Percentiles rank a stretch among this genome's conserved stretches.
Conservation (phyloP, 2,888 invertebrate genomes). For the Polylopha cassiicola region DNA sequence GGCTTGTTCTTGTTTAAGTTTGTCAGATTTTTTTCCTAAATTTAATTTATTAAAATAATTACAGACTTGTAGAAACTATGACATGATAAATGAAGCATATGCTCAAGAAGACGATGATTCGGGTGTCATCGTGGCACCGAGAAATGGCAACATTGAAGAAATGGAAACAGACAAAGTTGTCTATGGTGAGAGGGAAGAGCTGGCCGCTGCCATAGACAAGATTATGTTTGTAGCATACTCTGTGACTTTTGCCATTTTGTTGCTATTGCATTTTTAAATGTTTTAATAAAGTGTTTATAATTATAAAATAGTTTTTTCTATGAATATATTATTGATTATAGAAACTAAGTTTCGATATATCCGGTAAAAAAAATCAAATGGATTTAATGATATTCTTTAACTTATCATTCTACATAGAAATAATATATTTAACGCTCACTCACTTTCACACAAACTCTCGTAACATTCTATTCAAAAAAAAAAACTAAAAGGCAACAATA, state of each 20-base stretch:
- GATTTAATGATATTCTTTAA: too few species aligned
- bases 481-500: too few species aligned
- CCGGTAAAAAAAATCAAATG: too few species aligned
- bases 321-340: not conserved
- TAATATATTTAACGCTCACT: too few species aligned
- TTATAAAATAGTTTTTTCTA: too few species aligned
- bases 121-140: constrained; percentile 28
- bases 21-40: not conserved
- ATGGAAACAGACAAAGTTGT: constrained; percentile 50
- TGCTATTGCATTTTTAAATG: constrained; percentile 47
- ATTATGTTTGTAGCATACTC: constrained; percentile 52
- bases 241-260: constrained; percentile 46
- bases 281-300: constrained; percentile 5
- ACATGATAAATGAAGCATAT: constrained; percentile 48
- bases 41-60: constrained; percentile 5
- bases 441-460: too few species aligned
- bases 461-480: too few species aligned
- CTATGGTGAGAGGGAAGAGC: constrained; percentile 43
- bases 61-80: constrained; percentile 39
- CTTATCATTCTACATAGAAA: too few species aligned
- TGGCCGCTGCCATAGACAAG: constrained; percentile 57
- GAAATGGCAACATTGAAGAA: constrained; percentile 47
- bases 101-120: constrained; percentile 50
- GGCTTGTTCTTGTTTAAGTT: not conserved
- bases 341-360: too few species aligned